Base-by-base conservation (phyloP, 2,888 invertebrate species). In the Chloromyia formosa region DNA sequence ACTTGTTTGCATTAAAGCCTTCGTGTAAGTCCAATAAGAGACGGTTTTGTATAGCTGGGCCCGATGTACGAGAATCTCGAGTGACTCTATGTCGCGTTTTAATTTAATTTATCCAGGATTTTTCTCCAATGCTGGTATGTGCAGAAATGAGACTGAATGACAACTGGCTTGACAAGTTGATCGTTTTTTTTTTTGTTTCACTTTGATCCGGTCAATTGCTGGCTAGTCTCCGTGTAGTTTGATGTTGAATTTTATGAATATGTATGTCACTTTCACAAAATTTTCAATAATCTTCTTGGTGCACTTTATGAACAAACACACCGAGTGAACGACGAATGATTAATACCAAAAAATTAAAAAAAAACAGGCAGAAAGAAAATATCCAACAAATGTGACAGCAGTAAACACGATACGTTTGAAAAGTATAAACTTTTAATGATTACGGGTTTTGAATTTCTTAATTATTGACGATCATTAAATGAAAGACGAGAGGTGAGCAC, bases 191-290 rank as follows among this genome's bases (percentile, higher is more conserved):
- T 35, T 2, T 35, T 35, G 27, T 35, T 35, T 35, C 27, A 35
- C 27, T 66, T 49, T 49, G 45, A 16, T 35, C n/a, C 66, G 23
- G 49, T 22, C 49, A 40, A 40, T 35, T 27, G 62, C 20, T 62
- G 10, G 49, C 35, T 14, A 49, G 66, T 49, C 9, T 49, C 14
- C 16, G n/a, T 49, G 49, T 16, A n/a, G 27, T 35, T 4, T 7
- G 16, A 14, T 40, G 62, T 40, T 23, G 40, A 66, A 35, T 66
- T 42, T 49, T 49, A 49, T 49, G 35, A 12, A 45, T 20, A 66
- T 66, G 66, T 66, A 66, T 66, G 66, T 66, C 66, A 66, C 66
- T 66, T 66, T 66, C 66, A 66, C 66, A 66, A 66, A 66, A 20
- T 3, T 56, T 56, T 18, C 2, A 56, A 61, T 61, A 4, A 14